Evolutionary conservation across 2,888 invertebrate species (phyloP).

Genomic region (Geotrupes spiniger): DNA sequence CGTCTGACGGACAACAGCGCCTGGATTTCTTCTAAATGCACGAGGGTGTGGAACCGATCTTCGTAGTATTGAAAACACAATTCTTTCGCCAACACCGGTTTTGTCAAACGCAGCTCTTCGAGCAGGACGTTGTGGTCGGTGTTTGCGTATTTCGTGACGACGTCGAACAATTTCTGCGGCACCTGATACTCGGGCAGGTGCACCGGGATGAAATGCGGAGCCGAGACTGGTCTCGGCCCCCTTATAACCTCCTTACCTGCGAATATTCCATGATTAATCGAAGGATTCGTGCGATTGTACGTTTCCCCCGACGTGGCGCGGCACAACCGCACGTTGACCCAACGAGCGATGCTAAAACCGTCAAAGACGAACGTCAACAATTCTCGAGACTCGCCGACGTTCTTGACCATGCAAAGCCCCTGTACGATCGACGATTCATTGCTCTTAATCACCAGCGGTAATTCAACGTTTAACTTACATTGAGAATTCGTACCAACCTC

Average conservation of each 20-base stretch:
- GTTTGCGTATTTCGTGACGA: slow-evolving; percentile 43
- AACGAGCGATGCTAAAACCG: slow-evolving; percentile 60
- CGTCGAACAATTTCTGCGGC: slow-evolving; percentile 48
- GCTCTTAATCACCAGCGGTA: slow-evolving; percentile 15
- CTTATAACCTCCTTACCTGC: slow-evolving; percentile 35
- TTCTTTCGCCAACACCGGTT: slow-evolving; percentile 55
- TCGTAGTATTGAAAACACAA: slow-evolving; percentile 61
- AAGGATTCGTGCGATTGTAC: background rate
- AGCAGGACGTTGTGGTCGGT: slow-evolving; percentile 43
- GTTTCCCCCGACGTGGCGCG: background rate
- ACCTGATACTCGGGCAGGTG: slow-evolving; percentile 52
- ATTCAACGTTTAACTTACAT: slow-evolving; percentile 44
- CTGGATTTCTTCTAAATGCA: slow-evolving; percentile 82
- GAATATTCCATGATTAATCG: slow-evolving; percentile 5
- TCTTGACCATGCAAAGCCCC: slow-evolving; percentile 48
- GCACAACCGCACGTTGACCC: slow-evolving; percentile 51
- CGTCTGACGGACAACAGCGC: slow-evolving; percentile 61
- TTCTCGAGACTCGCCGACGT: slow-evolving; percentile 58
- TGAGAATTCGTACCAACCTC: slow-evolving; percentile 53
- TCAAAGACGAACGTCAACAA: slow-evolving; percentile 60
- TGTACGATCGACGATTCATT: slow-evolving; percentile 44
- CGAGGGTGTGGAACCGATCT: slow-evolving; percentile 67
- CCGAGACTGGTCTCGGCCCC: slow-evolving; percentile 55
- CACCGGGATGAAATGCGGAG: slow-evolving; percentile 61
- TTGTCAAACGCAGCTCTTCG: slow-evolving; percentile 40